These are phyloP conservation scores for Drosophila borealis DNA, from an alignment of 2,888 invertebrate species.

Conservation along the genomic window DNA sequence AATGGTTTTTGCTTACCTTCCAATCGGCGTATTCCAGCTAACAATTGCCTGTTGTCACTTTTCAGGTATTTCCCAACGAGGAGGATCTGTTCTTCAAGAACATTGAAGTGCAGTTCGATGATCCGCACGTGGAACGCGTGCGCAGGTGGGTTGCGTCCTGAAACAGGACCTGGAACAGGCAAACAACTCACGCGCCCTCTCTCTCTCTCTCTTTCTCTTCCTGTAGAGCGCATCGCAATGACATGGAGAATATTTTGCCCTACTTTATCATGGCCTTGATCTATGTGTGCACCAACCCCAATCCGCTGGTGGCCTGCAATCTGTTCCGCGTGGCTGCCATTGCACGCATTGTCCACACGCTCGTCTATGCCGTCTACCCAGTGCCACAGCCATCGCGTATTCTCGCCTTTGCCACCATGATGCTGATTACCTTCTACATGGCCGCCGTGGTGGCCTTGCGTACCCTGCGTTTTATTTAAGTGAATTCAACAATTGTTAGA, in stretches of 20 bases:
- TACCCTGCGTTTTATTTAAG: slow-evolving; percentile 71
- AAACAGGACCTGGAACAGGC: not conserved
- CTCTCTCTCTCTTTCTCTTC: slow-evolving; percentile 3
- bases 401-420: slow-evolving; percentile 85
- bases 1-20: slow-evolving; percentile 1
- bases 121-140: slow-evolving; percentile 86
- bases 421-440: slow-evolving; percentile 86
- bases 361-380: slow-evolving; percentile 88
- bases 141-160: slow-evolving; percentile 81
- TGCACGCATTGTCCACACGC: slow-evolving; percentile 87
- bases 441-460: slow-evolving; percentile 83
- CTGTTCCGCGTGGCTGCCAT: slow-evolving; percentile 87
- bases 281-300: slow-evolving; percentile 87
- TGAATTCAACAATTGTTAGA: too few relatives aligned
- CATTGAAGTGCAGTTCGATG: slow-evolving; percentile 83
- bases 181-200: not conserved
- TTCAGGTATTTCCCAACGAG: slow-evolving; percentile 86
- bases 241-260: slow-evolving; percentile 89
- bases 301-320: slow-evolving; percentile 85
- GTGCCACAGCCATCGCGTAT: slow-evolving; percentile 87
- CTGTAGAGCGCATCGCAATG: slow-evolving; percentile 89
- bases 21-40: slow-evolving; percentile 7
- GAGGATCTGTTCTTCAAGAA: slow-evolving; percentile 85
- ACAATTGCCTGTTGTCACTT: slow-evolving; percentile 3
- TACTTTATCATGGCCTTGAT: slow-evolving; percentile 87